Percentiles rank a stretch among this genome's conserved stretches.
Evolutionary conservation across 2,888 invertebrate genomes (phyloP).

Genomic region (Platyscelio sp.): DNA sequence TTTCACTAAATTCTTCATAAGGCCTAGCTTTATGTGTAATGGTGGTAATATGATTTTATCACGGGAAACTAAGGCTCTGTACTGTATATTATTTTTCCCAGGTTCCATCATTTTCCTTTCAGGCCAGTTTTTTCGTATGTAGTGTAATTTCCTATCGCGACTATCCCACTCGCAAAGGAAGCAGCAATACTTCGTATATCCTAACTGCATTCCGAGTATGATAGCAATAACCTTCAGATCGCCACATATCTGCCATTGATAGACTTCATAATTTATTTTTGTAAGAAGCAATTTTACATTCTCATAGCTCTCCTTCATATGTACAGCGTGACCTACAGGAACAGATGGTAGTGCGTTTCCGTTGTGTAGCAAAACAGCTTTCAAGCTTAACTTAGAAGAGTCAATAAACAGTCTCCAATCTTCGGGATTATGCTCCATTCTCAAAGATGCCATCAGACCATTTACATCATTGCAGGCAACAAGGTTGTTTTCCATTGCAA

Average conservation of each 20-base stretch:
- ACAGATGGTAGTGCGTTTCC: conserved; percentile 75
- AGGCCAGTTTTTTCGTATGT: conserved; percentile 14
- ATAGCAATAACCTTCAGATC: conserved; percentile 79
- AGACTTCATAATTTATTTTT: conserved; percentile 73
- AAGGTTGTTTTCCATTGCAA: not conserved
- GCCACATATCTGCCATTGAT: conserved; percentile 75
- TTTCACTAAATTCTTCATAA: conserved; percentile 30
- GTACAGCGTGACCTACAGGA: conserved; percentile 76
- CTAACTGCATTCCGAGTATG: conserved; percentile 72
- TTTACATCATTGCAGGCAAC: not conserved
- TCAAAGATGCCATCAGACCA: not conserved
- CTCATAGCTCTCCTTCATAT: conserved; percentile 77
- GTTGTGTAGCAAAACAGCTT: conserved; percentile 74
- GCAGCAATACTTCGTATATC: conserved; percentile 59
- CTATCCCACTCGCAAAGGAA: conserved; percentile 57
- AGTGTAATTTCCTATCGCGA: conserved; percentile 7
- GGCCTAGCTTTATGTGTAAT: conserved; percentile 31
- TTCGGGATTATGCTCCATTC: not conserved
- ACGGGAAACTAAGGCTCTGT: not conserved
- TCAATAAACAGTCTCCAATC: conserved; percentile 12
- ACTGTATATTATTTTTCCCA: conserved; percentile 28
- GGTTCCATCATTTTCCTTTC: not conserved
- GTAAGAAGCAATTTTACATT: conserved; percentile 76
- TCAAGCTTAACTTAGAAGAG: conserved; percentile 22
- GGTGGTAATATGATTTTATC: conserved; percentile 12